A percentile compares a stretch with the other conserved stretches of the same genome.
phyloP scores from a whole-genome alignment of 2,113 vertebrate species.

The Astur gentilis region DNA sequence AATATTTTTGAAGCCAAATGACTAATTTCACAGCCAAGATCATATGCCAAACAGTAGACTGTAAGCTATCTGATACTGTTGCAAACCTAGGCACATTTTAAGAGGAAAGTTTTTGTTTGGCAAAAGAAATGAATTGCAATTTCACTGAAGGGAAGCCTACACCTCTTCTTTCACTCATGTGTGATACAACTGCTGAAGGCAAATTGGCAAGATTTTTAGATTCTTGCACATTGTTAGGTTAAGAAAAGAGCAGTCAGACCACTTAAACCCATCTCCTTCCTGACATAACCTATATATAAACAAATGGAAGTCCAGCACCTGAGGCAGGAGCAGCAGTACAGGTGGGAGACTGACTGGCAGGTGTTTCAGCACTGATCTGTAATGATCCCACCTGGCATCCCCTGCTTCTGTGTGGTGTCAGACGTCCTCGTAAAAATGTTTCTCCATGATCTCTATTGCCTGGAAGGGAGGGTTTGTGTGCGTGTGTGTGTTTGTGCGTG shows the following conservation, averaged over 20 bases:
- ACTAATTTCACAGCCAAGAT: conserved; percentile 36
- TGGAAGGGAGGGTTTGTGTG: neutral
- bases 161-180: neutral
- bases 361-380: neutral
- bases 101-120: conserved; percentile 14
- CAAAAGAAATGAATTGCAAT: neutral
- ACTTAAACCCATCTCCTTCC: neutral
- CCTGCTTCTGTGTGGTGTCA: neutral
- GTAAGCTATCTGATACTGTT: neutral
- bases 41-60: neutral
- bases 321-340: neutral
- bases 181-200: neutral
- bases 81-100: neutral
- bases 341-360: neutral
- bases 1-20: conserved; percentile 23
- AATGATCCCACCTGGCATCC: neutral
- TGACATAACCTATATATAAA: neutral
- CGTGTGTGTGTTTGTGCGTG: too few relatives aligned
- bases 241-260: neutral
- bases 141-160: neutral
- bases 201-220: neutral
- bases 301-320: neutral
- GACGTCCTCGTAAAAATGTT: neutral
- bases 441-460: neutral
- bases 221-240: neutral